Conservation (phyloP, 2,797 vertebrate genomes). For the Gadopsis marmoratus region DNA sequence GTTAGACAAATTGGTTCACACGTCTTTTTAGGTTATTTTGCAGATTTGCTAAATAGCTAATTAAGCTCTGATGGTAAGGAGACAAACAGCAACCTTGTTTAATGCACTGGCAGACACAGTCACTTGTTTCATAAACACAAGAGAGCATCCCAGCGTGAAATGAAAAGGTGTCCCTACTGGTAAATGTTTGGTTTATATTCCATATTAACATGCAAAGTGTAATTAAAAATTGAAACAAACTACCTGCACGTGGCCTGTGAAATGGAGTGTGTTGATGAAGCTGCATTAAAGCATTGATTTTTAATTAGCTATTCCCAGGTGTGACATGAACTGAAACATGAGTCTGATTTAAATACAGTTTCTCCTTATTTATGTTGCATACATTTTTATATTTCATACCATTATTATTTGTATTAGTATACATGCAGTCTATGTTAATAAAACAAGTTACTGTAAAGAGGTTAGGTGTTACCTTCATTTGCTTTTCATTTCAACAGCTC, state of each 20-base stretch:
- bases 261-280: slow-evolving; percentile 76
- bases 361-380: slow-evolving; percentile 28
- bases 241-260: slow-evolving; percentile 68
- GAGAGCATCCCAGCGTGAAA: slow-evolving; percentile 90
- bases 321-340: slow-evolving; percentile 76
- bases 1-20: slow-evolving; percentile 32
- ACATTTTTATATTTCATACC: background rate
- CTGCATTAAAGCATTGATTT: slow-evolving; percentile 74
- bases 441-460: slow-evolving; percentile 10
- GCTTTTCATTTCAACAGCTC: slow-evolving; percentile 17
- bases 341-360: slow-evolving; percentile 74
- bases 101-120: slow-evolving; percentile 72
- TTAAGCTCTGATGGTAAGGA: slow-evolving; percentile 63
- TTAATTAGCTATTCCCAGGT: slow-evolving; percentile 78
- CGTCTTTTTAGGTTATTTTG: slow-evolving; percentile 32
- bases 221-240: slow-evolving; percentile 91
- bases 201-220: slow-evolving; percentile 95
- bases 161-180: slow-evolving; percentile 91
- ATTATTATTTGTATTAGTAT: slow-evolving; percentile 56
- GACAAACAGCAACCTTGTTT: slow-evolving; percentile 70
- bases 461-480: slow-evolving; percentile 13
- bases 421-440: slow-evolving; percentile 39
- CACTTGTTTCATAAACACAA: slow-evolving; percentile 85
- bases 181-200: slow-evolving; percentile 96
- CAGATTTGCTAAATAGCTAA: slow-evolving; percentile 61